Evolutionary conservation across 2,888 invertebrate genomes (phyloP).

Genomic region (Agrochola macilenta): DNA sequence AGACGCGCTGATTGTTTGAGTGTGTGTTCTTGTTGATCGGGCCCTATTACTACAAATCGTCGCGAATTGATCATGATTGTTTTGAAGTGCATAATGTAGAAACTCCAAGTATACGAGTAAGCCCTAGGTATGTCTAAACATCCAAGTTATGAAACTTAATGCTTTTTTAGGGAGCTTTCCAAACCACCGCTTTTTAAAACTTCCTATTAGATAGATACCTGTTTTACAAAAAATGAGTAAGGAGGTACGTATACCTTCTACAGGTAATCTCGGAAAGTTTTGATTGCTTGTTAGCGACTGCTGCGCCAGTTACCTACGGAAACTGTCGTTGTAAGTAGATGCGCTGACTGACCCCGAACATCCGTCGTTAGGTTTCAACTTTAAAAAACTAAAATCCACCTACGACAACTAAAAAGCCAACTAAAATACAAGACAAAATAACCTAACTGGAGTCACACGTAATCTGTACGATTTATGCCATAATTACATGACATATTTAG

Average conservation of each 20-base stretch:
- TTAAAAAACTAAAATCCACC: neutral
- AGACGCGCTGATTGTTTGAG: constrained; percentile 52
- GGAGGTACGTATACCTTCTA: neutral
- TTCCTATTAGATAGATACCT: neutral
- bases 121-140: constrained; percentile 7
- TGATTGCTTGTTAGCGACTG: constrained; percentile 40
- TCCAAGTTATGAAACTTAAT: neutral
- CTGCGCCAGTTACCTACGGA: constrained; percentile 19
- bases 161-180: neutral
- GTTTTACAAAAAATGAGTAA: neutral
- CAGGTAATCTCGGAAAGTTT: constrained; percentile 4
- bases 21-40: constrained; percentile 25
- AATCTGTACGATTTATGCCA: neutral
- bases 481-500: neutral
- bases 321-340: constrained; percentile 22
- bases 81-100: constrained; percentile 15
- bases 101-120: neutral
- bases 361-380: neutral
- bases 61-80: constrained; percentile 44
- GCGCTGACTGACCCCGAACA: neutral
- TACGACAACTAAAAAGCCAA: neutral
- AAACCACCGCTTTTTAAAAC: neutral
- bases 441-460: neutral
- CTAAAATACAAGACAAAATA: neutral
- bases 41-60: constrained; percentile 13